phyloP scores from a whole-genome alignment of 2,113 vertebrate species.

The Lophius piscatorius region DNA sequence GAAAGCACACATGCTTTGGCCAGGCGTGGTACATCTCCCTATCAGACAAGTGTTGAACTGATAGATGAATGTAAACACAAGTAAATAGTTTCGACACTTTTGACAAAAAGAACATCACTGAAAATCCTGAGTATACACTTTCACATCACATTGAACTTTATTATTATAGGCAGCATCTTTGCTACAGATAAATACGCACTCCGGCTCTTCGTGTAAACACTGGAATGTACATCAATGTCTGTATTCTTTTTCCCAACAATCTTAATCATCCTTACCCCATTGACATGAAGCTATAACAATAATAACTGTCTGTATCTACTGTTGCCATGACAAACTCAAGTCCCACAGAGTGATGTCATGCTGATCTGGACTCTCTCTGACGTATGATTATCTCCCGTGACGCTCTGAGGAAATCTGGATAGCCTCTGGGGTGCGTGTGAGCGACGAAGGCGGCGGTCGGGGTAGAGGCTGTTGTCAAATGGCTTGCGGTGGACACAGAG shows the following conservation, averaged over 20 bases:
- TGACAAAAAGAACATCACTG: conserved; percentile 61
- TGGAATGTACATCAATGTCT: conserved; percentile 76
- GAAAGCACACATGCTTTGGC: conserved; percentile 70
- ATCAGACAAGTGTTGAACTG: conserved; percentile 57
- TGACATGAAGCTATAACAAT: conserved; percentile 63
- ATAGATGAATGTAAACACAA: conserved; percentile 69
- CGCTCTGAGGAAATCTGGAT: conserved; percentile 54
- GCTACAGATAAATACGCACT: conserved; percentile 78
- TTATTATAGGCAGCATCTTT: conserved; percentile 72
- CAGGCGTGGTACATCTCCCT: conserved; percentile 51
- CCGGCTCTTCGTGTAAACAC: conserved; percentile 77
- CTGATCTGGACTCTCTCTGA: conserved; percentile 54
- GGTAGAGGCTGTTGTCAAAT: conserved; percentile 97
- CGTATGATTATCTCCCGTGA: conserved; percentile 40
- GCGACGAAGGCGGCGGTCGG: conserved; percentile 93
- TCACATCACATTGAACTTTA: conserved; percentile 79
- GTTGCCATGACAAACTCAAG: conserved; percentile 73
- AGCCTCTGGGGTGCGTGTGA: conserved; percentile 76
- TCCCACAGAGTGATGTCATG: conserved; percentile 69
- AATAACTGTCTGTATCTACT: conserved; percentile 58
- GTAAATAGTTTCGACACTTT: conserved; percentile 56
- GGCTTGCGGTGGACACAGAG: conserved; percentile 95
- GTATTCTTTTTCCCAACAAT: conserved; percentile 47
- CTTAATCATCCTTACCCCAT: conserved; percentile 56
- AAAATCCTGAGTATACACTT: conserved; percentile 53